Evolutionary conservation across 2,797 vertebrate species (phyloP).

Genomic region (Buceros bicornis): DNA sequence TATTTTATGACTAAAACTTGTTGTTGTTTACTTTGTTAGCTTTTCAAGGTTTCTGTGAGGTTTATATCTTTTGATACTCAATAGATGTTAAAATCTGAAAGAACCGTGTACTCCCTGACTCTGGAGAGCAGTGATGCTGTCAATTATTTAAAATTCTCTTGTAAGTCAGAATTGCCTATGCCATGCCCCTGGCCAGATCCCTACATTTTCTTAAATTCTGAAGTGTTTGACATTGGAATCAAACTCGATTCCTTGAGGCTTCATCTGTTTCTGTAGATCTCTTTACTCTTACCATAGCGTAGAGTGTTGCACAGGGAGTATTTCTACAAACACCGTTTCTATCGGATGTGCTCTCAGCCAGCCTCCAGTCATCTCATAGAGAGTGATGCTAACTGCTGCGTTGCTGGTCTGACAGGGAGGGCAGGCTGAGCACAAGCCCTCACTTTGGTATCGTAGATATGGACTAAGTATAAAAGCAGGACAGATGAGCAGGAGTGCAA

Average conservation of each 20-base stretch:
- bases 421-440: neutral
- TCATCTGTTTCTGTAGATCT: neutral
- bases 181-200: neutral
- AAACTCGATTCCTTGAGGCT: neutral
- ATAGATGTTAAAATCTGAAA: neutral
- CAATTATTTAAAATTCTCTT: neutral
- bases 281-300: neutral
- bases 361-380: neutral
- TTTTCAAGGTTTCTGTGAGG: neutral
- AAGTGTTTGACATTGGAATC: neutral
- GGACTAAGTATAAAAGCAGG: neutral
- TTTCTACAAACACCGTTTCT: neutral
- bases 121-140: neutral
- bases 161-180: neutral
- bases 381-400: neutral
- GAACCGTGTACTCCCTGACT: neutral
- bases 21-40: neutral
- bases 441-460: neutral
- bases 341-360: neutral
- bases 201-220: neutral
- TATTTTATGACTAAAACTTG: neutral
- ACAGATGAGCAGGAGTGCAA: neutral
- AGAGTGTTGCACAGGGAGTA: neutral
- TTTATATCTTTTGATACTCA: neutral
- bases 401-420: neutral